phyloP scores from a whole-genome alignment of 1,140 invertebrate genomes.

The Trinorchestia longiramus region DNA sequence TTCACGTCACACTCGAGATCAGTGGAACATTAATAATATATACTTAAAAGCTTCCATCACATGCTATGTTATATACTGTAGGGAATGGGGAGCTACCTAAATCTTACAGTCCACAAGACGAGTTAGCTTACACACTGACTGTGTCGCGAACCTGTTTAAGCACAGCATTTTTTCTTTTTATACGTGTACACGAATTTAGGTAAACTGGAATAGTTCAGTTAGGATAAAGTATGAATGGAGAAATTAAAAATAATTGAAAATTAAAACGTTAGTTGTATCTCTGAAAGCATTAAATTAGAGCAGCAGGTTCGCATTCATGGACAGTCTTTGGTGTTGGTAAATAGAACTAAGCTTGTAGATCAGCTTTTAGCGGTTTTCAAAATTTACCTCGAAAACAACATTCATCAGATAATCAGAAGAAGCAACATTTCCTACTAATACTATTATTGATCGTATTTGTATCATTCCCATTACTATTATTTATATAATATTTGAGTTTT shows the following conservation, averaged over 20 bases:
- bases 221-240: background rate
- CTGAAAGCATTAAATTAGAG: no score
- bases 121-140: background rate
- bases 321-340: no score
- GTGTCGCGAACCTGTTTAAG: background rate
- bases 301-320: no score
- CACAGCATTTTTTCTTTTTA: background rate
- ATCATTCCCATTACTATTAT: no score
- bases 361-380: no score
- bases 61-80: background rate
- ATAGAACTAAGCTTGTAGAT: no score
- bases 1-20: background rate
- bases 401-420: no score
- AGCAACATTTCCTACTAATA: no score
- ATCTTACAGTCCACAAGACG: background rate
- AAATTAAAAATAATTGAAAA: background rate
- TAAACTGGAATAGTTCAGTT: background rate
- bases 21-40: background rate
- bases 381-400: no score
- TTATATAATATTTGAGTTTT: no score
- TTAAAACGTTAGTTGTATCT: background rate
- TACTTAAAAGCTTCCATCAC: background rate
- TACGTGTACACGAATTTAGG: background rate
- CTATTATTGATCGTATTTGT: no score
- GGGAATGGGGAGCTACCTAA: background rate